Evolutionary conservation across 1,140 invertebrate species (phyloP).

Genomic region (Plutomurus gul): DNA sequence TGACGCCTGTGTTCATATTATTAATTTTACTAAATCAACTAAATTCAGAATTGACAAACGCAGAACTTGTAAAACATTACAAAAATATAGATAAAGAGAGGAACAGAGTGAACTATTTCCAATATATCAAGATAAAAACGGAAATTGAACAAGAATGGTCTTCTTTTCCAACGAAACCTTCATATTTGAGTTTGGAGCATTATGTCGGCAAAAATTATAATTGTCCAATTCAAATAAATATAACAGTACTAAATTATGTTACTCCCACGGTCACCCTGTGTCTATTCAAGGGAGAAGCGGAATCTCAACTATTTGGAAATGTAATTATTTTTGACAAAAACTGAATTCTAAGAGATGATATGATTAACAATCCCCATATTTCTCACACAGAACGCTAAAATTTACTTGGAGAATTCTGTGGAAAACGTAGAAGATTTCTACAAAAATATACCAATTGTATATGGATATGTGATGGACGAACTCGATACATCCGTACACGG

Average conservation of each 20-base stretch:
- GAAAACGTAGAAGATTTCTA: neutral
- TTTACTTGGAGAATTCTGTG: neutral
- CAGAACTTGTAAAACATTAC: neutral
- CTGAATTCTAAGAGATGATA: too few species aligned
- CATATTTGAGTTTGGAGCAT: neutral
- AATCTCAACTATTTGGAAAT: neutral
- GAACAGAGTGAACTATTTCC: neutral
- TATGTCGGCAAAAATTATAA: neutral
- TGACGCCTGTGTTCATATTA: too few species aligned
- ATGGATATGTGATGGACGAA: conserved; percentile 1
- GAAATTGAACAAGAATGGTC: neutral
- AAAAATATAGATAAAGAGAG: neutral
- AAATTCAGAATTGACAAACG: too few species aligned
- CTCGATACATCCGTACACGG: conserved; percentile 8
- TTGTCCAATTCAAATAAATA: neutral
- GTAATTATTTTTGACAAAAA: too few species aligned
- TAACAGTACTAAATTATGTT: neutral
- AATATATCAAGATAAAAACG: neutral
- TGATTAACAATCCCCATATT: too few species aligned
- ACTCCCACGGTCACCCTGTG: neutral
- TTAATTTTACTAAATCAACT: too few species aligned
- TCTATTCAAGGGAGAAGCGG: neutral
- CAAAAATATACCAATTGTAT: neutral
- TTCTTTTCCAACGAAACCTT: neutral
- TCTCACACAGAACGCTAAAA: neutral